A percentile compares a stretch with the other conserved stretches of the same genome.
These are phyloP conservation scores for Leptinotarsa defecta DNA, from an alignment of 1,140 invertebrate species.

Conservation along the genomic window DNA sequence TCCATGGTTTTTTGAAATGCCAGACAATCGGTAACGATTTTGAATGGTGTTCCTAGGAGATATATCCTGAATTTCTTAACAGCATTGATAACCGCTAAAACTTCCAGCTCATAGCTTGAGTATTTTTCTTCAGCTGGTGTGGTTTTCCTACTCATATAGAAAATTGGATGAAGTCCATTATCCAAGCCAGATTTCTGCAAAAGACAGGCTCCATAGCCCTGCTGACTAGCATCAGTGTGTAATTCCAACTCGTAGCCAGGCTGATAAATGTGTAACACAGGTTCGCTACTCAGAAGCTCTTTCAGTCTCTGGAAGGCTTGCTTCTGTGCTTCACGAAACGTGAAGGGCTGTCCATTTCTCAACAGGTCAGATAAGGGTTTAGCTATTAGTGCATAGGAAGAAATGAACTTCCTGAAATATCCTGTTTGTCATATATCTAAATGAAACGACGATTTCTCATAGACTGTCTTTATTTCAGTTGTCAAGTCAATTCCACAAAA, in stretches of 20 bases:
- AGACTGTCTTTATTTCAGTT: too few relatives aligned
- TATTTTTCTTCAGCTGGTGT: slow-evolving; percentile 50
- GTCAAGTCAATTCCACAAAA: too few relatives aligned
- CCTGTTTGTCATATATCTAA: slow-evolving; percentile 26
- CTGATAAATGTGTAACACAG: slow-evolving; percentile 52
- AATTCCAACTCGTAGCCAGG: slow-evolving; percentile 42
- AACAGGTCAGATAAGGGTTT: slow-evolving; percentile 44
- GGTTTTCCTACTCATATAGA: slow-evolving; percentile 53
- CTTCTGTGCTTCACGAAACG: slow-evolving; percentile 27
- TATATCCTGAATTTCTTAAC: slow-evolving; percentile 60
- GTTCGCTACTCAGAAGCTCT: slow-evolving; percentile 37
- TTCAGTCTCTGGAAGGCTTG: slow-evolving; percentile 39
- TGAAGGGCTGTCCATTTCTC: slow-evolving; percentile 32
- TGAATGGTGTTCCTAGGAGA: slow-evolving; percentile 57
- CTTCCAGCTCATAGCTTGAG: slow-evolving; percentile 57
- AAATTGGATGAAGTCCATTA: slow-evolving; percentile 57
- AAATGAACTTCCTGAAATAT: slow-evolving; percentile 52
- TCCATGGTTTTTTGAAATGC: slow-evolving; percentile 48
- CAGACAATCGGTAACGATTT: slow-evolving; percentile 56
- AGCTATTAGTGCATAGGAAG: slow-evolving; percentile 43
- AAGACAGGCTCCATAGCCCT: slow-evolving; percentile 49
- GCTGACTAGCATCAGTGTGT: slow-evolving; percentile 41
- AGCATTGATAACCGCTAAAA: slow-evolving; percentile 59
- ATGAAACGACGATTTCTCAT: too few relatives aligned
- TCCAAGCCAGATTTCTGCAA: slow-evolving; percentile 48